These are phyloP conservation scores for Gopherus evgoodei DNA, from an alignment of 2,113 vertebrate species.

Conservation along the genomic window DNA sequence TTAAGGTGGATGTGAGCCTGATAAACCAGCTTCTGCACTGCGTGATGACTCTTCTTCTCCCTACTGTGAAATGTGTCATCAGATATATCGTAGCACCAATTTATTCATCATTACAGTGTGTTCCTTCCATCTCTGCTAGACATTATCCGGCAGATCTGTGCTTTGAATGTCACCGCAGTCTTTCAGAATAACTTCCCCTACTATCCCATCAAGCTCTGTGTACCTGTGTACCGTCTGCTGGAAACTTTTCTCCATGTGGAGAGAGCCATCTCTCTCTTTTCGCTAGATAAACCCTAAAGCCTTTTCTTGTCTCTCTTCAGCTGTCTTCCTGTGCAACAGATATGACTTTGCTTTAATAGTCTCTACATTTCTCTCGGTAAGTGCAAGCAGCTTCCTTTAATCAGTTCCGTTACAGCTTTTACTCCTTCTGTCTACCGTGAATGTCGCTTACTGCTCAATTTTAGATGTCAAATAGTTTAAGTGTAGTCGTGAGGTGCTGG, in stretches of 20 bases:
- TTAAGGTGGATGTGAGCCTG: neutral
- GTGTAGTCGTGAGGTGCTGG: neutral
- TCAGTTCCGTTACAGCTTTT: fast-evolving
- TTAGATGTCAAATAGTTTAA: neutral
- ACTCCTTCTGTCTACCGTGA: fast-evolving
- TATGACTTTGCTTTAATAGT: neutral
- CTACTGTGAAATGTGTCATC: neutral
- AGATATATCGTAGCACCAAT: slow-evolving; percentile 41
- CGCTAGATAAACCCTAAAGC: slow-evolving; percentile 15
- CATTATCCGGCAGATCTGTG: slow-evolving; percentile 69
- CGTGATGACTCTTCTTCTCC: neutral
- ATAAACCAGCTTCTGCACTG: fast-evolving
- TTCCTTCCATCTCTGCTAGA: slow-evolving; percentile 55
- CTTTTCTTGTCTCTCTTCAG: slow-evolving; percentile 8
- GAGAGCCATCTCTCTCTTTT: slow-evolving; percentile 15
- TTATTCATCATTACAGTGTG: neutral
- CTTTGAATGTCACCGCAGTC: slow-evolving; percentile 71
- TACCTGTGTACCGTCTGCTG: slow-evolving; percentile 53
- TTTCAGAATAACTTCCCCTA: slow-evolving; percentile 71
- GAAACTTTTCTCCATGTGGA: neutral
- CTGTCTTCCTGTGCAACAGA: neutral
- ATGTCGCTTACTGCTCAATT: neutral
- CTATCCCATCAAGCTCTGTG: slow-evolving; percentile 45
- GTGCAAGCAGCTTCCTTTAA: fast-evolving
- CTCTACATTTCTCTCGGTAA: fast-evolving